Evolutionary conservation across 2,113 vertebrate species (phyloP).

Genomic region (Xyliphius kryptos): DNA sequence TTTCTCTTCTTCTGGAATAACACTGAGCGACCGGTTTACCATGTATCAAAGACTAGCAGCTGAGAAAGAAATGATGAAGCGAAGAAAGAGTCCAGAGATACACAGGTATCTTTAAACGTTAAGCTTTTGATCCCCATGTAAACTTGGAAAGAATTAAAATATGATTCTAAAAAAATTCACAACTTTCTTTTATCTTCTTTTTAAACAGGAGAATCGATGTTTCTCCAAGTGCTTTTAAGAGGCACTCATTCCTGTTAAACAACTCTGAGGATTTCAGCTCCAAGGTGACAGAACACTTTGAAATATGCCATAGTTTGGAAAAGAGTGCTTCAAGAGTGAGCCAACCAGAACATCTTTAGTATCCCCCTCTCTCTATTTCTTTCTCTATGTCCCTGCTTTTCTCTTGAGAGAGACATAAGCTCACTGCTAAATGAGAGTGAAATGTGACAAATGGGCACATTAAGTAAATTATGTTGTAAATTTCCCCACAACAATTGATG

Average conservation of each 20-base stretch:
- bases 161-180: neutral
- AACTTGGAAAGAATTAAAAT: no score
- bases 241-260: slow-evolving; percentile 94
- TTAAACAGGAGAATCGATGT: slow-evolving; percentile 91
- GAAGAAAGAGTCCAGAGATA: slow-evolving; percentile 97
- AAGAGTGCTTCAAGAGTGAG: slow-evolving; percentile 47
- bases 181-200: neutral
- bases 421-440: no score
- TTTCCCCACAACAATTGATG: slow-evolving; percentile 82
- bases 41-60: slow-evolving; percentile 91
- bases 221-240: slow-evolving; percentile 99
- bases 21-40: slow-evolving; percentile 92
- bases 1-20: slow-evolving; percentile 86
- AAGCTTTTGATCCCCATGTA: neutral
- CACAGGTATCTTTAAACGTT: no score
- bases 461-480: slow-evolving; percentile 94
- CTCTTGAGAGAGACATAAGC: no score
- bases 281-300: slow-evolving; percentile 93
- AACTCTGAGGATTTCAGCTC: slow-evolving; percentile 85
- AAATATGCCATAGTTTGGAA: slow-evolving; percentile 67
- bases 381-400: no score
- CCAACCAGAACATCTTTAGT: slow-evolving; percentile 67
- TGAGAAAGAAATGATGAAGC: slow-evolving; percentile 87
- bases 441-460: slow-evolving; percentile 75
- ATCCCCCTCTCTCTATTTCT: no score